Evolutionary conservation across 2,888 invertebrate species (phyloP), one percentile per base, ranked within the genome.

Genomic region (Gymnoscelis rufifasciata): DNA sequence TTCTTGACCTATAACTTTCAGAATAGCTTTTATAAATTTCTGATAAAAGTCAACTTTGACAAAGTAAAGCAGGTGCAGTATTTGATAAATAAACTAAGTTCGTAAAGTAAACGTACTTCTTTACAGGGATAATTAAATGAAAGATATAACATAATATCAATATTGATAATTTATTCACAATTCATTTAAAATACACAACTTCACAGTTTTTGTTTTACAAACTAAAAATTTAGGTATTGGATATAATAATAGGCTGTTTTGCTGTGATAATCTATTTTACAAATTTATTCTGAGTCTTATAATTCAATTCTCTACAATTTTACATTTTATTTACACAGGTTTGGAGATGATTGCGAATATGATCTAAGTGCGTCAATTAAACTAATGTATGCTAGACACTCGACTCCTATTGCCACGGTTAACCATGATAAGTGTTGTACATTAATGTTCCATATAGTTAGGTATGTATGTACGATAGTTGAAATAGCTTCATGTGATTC

Each of bases 151-250:
- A 65, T 78, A 83, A 84, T 87, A 87, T 87, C 87, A 87, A 84
- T 88, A 83, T 83, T 86, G 86, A 88, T 87, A 86, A 84, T 87
- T 88, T 88, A 88, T 86, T 88, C 83, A 87, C 87, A 87, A 86
- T 86, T 87, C 83, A 86, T 86, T 86, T 87, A 88, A 88, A 87
- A 87, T 88, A 88, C 88, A 87, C 87, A 87, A 88, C 75, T 86
- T 87, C 86, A 87, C 86, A 86, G 83, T 81, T 80, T 80, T 77
- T 73, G 78, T 82, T 84, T 84, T 83, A 80, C 67, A 80, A 88
- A 87, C 83, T 87, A 84, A 86, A 84, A 86, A 82, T 78, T 83
- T 83, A 83, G 83, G 80, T 83, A 86, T 78, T 69, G 84, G 81
- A 82, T 83, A 84, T 79, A 73, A 78, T 79, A 73, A 78, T 67